phyloP scores from a whole-genome alignment of 2,888 invertebrate species.

The Leptopilina myrica region DNA sequence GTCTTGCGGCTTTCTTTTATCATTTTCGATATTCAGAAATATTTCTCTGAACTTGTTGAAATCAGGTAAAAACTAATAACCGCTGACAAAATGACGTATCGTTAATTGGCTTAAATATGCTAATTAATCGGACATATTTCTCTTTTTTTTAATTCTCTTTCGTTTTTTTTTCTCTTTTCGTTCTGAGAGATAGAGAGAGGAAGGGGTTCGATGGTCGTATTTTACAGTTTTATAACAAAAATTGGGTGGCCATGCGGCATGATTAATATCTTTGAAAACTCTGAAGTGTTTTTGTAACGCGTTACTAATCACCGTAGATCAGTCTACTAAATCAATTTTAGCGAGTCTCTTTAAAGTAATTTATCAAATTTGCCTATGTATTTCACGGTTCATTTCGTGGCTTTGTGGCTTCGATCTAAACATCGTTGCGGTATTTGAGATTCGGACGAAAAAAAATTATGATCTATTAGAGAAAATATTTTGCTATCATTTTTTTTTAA shows the following conservation, averaged over 20 bases:
- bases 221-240: constrained; percentile 18
- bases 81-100: constrained; percentile 40
- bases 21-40: constrained; percentile 5
- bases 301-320: constrained; percentile 36
- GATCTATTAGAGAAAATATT: no score
- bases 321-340: constrained; percentile 29
- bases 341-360: constrained; percentile 8
- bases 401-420: constrained; percentile 10
- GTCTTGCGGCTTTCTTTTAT: constrained; percentile 36
- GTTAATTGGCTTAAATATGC: constrained; percentile 28
- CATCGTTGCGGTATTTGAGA: not conserved
- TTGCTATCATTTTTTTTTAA: not conserved
- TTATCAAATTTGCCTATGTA: constrained; percentile 18
- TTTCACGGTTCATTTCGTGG: constrained; percentile 18
- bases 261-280: constrained; percentile 31
- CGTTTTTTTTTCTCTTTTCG: not conserved
- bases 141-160: not conserved
- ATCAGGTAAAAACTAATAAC: constrained; percentile 38
- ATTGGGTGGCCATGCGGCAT: constrained; percentile 26
- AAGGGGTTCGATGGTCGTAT: not conserved
- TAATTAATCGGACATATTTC: constrained; percentile 22
- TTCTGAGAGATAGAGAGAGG: no score
- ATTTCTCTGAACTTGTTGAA: constrained; percentile 32
- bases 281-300: constrained; percentile 33
- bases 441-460: not conserved